These are phyloP conservation scores for Eidolon helvum DNA, from an alignment of 2,113 vertebrate species.

Conservation along the genomic window DNA sequence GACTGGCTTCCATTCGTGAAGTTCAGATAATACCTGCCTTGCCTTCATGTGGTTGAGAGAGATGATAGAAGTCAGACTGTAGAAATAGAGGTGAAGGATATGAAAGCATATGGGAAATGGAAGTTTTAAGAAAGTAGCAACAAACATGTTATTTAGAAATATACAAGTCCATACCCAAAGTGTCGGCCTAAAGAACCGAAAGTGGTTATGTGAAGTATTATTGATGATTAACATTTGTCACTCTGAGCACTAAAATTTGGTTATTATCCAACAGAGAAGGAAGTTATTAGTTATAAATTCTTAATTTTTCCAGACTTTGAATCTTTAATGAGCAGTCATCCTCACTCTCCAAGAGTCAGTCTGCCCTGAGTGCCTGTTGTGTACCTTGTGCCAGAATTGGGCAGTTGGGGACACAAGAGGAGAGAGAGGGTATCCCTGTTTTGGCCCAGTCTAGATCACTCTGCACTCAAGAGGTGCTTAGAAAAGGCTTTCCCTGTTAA, in stretches of 20 bases:
- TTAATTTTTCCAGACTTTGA: background rate
- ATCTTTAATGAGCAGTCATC: background rate
- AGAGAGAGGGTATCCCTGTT: background rate
- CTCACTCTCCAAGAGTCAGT: background rate
- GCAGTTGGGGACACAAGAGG: background rate
- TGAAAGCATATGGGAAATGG: background rate
- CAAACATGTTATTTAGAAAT: too few species aligned
- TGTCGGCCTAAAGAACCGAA: too few species aligned
- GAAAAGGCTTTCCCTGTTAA: background rate
- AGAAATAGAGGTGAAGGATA: background rate
- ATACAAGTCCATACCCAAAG: too few species aligned
- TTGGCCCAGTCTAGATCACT: background rate
- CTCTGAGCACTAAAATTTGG: background rate
- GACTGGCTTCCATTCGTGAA: background rate
- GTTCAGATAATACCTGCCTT: background rate
- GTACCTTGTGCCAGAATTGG: background rate
- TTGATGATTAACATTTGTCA: background rate
- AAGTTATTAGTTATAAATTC: background rate
- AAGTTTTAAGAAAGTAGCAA: too few species aligned
- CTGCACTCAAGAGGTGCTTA: background rate
- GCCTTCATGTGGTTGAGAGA: background rate
- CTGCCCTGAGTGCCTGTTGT: background rate
- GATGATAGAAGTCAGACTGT: background rate
- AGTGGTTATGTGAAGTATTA: background rate
- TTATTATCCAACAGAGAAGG: background rate